Evolutionary conservation across 2,888 invertebrate species (phyloP), one percentile per base, ranked within the genome.

Genomic region (Apantesis nais): DNA sequence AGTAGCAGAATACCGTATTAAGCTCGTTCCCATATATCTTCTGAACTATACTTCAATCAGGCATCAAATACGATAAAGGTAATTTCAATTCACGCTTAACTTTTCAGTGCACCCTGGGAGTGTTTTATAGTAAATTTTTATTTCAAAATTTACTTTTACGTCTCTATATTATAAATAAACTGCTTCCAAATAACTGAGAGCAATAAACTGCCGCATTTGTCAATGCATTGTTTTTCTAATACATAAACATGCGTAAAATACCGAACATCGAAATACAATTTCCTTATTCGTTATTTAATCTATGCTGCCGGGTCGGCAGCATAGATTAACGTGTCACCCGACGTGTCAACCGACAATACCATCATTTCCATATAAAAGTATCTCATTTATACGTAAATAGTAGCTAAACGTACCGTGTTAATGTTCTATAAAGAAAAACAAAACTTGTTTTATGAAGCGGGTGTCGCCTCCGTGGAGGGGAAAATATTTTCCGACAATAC

Each of bases 401-500:
- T 73, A 72, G 65, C 74, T 71, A 69, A 61, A 71, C 75, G 78
- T 82, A 78, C 66, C 63, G 71, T 74, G 74, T 76, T 78, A 78
- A 76, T 76, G 72, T 74, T 72, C 75, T 76, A 29, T 80, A 76
- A 75, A 72, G 70, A 77, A 79, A 82, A 75, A 77, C 67, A 76
- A 65, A 74, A 74, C 74, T 75, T 69, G 69, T 74, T 78, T 81
- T 76, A 82, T 74, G 77, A 80, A 85, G 83, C 82, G 83, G 78
- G 78, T 84, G 80, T 80, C 77, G 74, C 61, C 68, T 66, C 66
- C 70, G 72, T 80, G 74, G 71, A 77, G 76, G 73, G 73, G 79
- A 78, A 84, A 87, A 86, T 87, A 83, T 86, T 82, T 85, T 86
- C 80, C 75, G 81, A 81, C 83, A 85, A 44, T 85, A 83, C 85